Evolutionary conservation across 1,140 invertebrate species (phyloP).

Genomic region (Gerris buenoi): DNA sequence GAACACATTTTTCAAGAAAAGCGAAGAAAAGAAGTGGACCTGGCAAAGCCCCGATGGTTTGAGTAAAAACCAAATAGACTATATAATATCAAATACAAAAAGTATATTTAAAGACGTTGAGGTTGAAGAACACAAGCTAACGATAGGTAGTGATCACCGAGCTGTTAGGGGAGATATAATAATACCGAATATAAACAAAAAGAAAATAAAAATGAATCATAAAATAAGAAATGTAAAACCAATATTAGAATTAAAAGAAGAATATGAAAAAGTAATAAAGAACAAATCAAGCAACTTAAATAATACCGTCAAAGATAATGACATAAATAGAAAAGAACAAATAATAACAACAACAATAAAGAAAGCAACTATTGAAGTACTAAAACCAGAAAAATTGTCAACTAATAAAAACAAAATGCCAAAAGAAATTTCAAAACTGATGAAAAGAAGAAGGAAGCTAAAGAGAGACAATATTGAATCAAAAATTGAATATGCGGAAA

Average conservation of each 20-base stretch:
- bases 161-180: neutral
- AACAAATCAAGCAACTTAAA: neutral
- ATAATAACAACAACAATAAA: too few relatives aligned
- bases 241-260: neutral
- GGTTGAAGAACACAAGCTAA: neutral
- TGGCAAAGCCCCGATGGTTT: neutral
- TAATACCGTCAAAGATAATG: neutral
- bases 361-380: too few relatives aligned
- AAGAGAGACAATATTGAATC: too few relatives aligned
- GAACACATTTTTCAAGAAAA: neutral
- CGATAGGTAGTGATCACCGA: neutral
- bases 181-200: neutral
- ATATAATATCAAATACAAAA: neutral
- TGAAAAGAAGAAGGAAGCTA: too few relatives aligned
- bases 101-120: neutral
- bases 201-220: neutral
- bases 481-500: too few relatives aligned
- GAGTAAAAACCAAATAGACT: neutral
- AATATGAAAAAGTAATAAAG: neutral
- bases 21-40: neutral
- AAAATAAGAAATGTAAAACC: neutral
- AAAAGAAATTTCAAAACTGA: too few relatives aligned
- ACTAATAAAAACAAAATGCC: too few relatives aligned
- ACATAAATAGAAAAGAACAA: neutral
- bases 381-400: too few relatives aligned